Base-by-base conservation (phyloP, 2,888 invertebrate genomes). In the Andrena chrysosceles region DNA sequence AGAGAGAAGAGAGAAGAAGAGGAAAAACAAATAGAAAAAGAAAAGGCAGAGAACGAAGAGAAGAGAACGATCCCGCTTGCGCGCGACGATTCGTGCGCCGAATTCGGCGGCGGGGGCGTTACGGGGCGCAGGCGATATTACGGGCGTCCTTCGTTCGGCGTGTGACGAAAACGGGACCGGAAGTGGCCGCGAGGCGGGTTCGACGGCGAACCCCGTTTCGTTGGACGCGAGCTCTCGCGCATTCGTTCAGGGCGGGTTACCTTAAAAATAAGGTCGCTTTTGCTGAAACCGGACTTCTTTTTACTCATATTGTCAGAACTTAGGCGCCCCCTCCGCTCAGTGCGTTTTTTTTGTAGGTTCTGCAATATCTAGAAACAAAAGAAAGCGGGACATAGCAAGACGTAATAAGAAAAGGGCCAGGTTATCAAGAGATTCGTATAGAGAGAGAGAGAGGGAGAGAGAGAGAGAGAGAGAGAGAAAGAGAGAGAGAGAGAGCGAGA, bases 281-380 rank as follows among this genome's bases (percentile, higher is more conserved):
- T 98, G 96, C 97, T 97, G 97, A 96, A 96, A 96, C 97, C 97
- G 95, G 95, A 95, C 97, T 97, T 98, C 97, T 97, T 97, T 96
- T 97, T 97, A 96, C 95, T 95, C 94, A 96, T 95, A 96, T 96
- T 96, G 96, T 98, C 98, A 96, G 97, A 97, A 97, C 97, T 97
- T 97, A 98, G 97, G 96, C 98, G 97, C 96, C 98, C 98, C 96
- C 98, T 97, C 96, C 98, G 97, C 97, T 98, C 98, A 96, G 98
- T 98, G 97, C 98, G 97, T 97, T 98, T 98, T 98, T 98, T 98
- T 97, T 98, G 98, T 96, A 98, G 98, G 97, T 98, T 98, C 98
- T 98, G 98, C 97, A 98, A 98, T 97, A 98, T 98, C 98, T 98
- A 98, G 97, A 98, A 97, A 97, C 95, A 96, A 97, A 96, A 96